These are phyloP conservation scores for Mycetomoellerius zeteki DNA, from an alignment of 1,140 invertebrate genomes.

Conservation along the genomic window DNA sequence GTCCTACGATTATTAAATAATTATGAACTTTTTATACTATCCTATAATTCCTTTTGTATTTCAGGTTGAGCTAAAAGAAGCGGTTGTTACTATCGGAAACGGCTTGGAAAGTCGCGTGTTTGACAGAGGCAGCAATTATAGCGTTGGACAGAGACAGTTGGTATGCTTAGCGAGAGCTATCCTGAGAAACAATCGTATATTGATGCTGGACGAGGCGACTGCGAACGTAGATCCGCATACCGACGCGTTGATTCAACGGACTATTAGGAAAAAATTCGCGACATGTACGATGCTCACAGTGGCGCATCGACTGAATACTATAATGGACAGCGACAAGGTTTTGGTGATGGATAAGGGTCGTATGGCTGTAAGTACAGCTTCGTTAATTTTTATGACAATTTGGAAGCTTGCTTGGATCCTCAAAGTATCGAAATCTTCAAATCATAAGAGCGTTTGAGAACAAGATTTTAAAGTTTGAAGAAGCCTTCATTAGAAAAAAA, in stretches of 20 bases:
- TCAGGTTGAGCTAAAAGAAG: conserved; percentile 86
- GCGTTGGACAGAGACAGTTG: conserved; percentile 91
- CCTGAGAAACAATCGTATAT: conserved; percentile 89
- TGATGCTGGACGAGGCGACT: conserved; percentile 92
- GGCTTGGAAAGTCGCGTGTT: conserved; percentile 87
- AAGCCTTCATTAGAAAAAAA: not conserved
- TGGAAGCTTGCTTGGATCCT: not conserved
- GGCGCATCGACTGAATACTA: conserved; percentile 89
- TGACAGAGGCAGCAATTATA: conserved; percentile 90
- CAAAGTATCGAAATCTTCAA: too few relatives aligned
- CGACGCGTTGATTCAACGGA: conserved; percentile 86
- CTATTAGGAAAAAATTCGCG: conserved; percentile 86
- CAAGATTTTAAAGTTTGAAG: not conserved
- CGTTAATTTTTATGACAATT: not conserved
- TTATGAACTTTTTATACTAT: not conserved
- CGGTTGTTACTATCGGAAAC: conserved; percentile 77
- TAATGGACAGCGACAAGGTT: conserved; percentile 88
- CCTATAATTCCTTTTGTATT: not conserved
- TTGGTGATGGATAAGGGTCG: conserved; percentile 89
- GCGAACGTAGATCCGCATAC: conserved; percentile 91
- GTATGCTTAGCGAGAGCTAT: conserved; percentile 91
- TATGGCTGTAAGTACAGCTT: conserved; percentile 81
- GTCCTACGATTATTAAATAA: not conserved
- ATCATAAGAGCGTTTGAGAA: not conserved
- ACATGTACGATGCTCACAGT: conserved; percentile 89